These are phyloP conservation scores for Meganola albula DNA, from an alignment of 2,888 invertebrate genomes.

Conservation along the genomic window DNA sequence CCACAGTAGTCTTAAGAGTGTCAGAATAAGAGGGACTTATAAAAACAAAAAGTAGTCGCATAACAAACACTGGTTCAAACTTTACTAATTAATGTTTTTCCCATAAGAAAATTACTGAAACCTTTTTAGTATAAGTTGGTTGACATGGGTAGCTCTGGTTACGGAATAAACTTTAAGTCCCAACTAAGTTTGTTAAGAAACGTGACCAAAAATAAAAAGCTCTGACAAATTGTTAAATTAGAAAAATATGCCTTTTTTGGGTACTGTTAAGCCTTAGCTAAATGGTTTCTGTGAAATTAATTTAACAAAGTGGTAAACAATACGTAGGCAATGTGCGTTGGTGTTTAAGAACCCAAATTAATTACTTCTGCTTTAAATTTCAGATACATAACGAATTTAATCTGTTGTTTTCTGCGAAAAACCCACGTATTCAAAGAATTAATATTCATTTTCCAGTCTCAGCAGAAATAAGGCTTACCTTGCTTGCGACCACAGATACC, in stretches of 20 bases:
- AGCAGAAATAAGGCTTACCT: too few relatives aligned
- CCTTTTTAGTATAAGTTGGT: slow-evolving; percentile 33
- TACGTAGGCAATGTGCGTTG: too few relatives aligned
- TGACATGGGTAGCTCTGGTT: slow-evolving; percentile 32
- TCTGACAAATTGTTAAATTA: slow-evolving; percentile 32
- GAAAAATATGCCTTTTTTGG: too few relatives aligned
- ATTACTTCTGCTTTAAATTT: too few relatives aligned
- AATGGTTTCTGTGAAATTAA: background rate
- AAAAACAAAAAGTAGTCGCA: background rate
- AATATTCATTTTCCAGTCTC: too few relatives aligned
- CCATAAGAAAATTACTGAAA: slow-evolving; percentile 39
- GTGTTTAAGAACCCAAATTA: too few relatives aligned
- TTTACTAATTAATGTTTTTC: slow-evolving; percentile 46
- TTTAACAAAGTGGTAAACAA: too few relatives aligned
- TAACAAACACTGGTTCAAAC: slow-evolving; percentile 20
- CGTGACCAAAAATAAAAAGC: slow-evolving; percentile 30
- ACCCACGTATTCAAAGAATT: too few relatives aligned
- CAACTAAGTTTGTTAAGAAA: slow-evolving; percentile 30
- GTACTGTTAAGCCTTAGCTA: background rate
- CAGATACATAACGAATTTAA: too few relatives aligned
- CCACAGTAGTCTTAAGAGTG: slow-evolving; percentile 11
- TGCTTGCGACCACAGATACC: too few relatives aligned
- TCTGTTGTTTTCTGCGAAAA: too few relatives aligned
- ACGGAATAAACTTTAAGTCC: slow-evolving; percentile 30
- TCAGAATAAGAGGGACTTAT: background rate